These are phyloP conservation scores for Pipistrellus nathusii DNA, from an alignment of 2,797 vertebrate species.

Conservation along the genomic window DNA sequence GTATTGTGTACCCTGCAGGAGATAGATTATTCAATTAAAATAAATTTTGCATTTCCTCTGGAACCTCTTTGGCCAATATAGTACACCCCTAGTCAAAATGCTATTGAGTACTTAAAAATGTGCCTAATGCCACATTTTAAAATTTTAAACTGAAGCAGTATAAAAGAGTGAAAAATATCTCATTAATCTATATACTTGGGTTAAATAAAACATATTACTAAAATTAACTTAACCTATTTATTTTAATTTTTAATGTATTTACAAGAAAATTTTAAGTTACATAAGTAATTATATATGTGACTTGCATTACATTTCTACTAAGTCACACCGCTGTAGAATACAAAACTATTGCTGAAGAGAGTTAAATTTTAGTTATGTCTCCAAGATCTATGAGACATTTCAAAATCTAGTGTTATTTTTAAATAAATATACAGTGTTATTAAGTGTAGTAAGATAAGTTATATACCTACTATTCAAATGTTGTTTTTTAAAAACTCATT, in stretches of 20 bases:
- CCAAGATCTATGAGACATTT: neutral
- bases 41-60: neutral
- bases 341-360: neutral
- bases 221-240: conserved; percentile 17
- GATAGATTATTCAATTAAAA: neutral
- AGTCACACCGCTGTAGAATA: neutral
- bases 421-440: neutral
- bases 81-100: neutral
- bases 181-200: neutral
- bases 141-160: conserved; percentile 12
- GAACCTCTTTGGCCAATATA: neutral
- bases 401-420: conserved; percentile 56
- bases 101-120: neutral
- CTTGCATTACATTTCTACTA: conserved; percentile 2
- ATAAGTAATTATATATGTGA: neutral
- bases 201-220: conserved; percentile 16
- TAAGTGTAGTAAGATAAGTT: neutral
- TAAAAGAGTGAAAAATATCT: conserved; percentile 7
- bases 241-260: conserved; percentile 16
- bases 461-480: conserved; percentile 8
- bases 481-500: neutral
- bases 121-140: neutral
- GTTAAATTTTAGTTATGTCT: neutral
- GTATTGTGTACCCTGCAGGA: neutral
- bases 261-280: conserved; percentile 1